These are phyloP conservation scores for Musca vetustissima DNA, from an alignment of 1,140 invertebrate genomes.

Conservation along the genomic window DNA sequence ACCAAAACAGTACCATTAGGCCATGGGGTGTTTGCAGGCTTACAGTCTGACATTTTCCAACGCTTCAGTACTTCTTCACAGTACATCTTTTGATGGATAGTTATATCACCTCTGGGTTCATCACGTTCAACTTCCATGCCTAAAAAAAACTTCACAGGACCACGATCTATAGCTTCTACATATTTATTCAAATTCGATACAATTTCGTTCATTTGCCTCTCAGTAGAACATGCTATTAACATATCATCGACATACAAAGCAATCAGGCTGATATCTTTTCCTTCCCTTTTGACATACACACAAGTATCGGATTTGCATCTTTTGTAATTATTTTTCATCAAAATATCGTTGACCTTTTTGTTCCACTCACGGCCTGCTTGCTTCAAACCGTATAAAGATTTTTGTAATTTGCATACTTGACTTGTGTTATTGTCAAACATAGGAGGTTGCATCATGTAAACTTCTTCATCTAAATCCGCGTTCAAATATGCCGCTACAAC, in stretches of 20 bases:
- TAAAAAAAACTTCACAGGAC: slow-evolving; percentile 3
- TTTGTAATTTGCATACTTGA: slow-evolving; percentile 41
- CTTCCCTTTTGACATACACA: slow-evolving; percentile 2
- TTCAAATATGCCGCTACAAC: slow-evolving; percentile 56
- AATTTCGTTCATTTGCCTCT: slow-evolving; percentile 15
- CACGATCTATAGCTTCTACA: slow-evolving; percentile 13
- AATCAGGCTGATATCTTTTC: neutral
- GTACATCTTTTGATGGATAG: slow-evolving; percentile 1
- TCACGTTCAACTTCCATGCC: slow-evolving; percentile 8
- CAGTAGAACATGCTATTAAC: slow-evolving; percentile 19
- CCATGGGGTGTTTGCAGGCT: neutral
- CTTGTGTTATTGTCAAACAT: slow-evolving; percentile 31
- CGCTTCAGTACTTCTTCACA: neutral
- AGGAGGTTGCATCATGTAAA: slow-evolving; percentile 55
- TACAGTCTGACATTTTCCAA: slow-evolving; percentile 3
- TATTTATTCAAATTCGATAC: neutral
- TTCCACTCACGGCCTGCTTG: slow-evolving; percentile 47
- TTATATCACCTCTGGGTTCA: neutral
- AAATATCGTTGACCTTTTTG: slow-evolving; percentile 31
- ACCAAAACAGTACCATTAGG: neutral
- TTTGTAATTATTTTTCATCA: slow-evolving; percentile 27
- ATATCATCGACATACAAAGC: slow-evolving; percentile 28
- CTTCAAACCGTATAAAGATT: slow-evolving; percentile 48
- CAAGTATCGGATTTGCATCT: slow-evolving; percentile 30
- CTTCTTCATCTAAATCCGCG: slow-evolving; percentile 52